Evolutionary conservation across 1,140 invertebrate species (phyloP), one percentile per base, ranked within the genome.

Genomic region (Akabosia matsudoensis): DNA sequence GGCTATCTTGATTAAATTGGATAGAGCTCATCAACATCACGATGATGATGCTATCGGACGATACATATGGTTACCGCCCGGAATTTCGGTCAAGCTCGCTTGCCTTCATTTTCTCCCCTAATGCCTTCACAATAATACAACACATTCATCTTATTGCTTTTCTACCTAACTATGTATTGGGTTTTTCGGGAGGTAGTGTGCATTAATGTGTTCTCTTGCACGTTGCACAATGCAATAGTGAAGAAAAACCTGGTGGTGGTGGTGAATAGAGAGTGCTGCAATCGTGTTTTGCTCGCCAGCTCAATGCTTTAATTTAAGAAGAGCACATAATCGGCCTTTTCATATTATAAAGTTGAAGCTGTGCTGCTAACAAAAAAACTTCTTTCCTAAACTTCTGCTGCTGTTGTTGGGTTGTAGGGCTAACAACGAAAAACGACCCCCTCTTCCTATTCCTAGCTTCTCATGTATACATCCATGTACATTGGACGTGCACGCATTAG

Each of bases 301-400:
- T n/a, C n/a, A n/a, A n/a, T n/a, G 61, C 61, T 67, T 67, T 67
- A 67, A 67, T 67, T 67, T 67, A 67, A 67, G 61, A 67, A n/a
- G n/a, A n/a, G n/a, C n/a, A n/a, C n/a, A n/a, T n/a, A n/a, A n/a
- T n/a, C n/a, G n/a, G n/a, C n/a, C n/a, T n/a, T n/a, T n/a, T n/a
- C n/a, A n/a, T n/a, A n/a, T n/a, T n/a, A n/a, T n/a, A n/a, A n/a
- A n/a, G n/a, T n/a, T n/a, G n/a, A n/a, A n/a, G n/a, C n/a, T 45
- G 37, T 45, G 37, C 37, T 45, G 37, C 18, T 10, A 45, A 45
- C 37, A 10, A 45, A 45, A 45, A 45, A 18, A 7, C 37, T 7
- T 45, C 37, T 10, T 45, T 10, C 7, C 37, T 18, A 45, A 45
- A 45, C 7, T 45, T 18, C 37, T 45, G 7, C 37, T 18, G 7